Conservation (phyloP, 2,888 invertebrate species). For the Venusia cambrica region DNA sequence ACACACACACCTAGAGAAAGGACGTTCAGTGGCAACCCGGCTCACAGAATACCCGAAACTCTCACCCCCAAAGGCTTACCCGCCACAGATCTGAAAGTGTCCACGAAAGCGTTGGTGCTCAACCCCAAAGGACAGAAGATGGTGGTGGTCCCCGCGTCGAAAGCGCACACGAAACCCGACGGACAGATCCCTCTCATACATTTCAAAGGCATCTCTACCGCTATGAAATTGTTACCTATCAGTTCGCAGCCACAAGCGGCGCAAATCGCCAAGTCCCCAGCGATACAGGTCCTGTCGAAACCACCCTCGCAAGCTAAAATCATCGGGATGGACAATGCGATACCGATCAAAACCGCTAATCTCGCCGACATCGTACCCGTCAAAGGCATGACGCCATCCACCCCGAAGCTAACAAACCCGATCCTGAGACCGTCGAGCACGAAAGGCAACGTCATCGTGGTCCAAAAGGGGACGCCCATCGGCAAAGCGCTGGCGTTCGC, state of each 20-base stretch:
- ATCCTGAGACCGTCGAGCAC: slow-evolving; percentile 66
- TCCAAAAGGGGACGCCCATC: slow-evolving; percentile 79
- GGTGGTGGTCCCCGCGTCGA: slow-evolving; percentile 70
- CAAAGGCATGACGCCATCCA: slow-evolving; percentile 61
- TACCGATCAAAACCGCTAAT: slow-evolving; percentile 66
- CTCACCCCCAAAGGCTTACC: slow-evolving; percentile 72
- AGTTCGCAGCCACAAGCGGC: slow-evolving; percentile 53
- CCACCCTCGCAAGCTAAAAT: slow-evolving; percentile 55
- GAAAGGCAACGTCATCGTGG: slow-evolving; percentile 82
- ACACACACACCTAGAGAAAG: slow-evolving; percentile 50
- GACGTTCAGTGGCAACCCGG: slow-evolving; percentile 46
- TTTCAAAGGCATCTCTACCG: slow-evolving; percentile 68
- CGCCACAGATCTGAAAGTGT: slow-evolving; percentile 73
- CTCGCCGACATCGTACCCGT: slow-evolving; percentile 72
- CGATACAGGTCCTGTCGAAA: slow-evolving; percentile 59
- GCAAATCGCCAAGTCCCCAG: slow-evolving; percentile 47
- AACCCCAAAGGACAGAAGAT: slow-evolving; percentile 77
- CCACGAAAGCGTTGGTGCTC: slow-evolving; percentile 70
- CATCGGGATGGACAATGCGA: slow-evolving; percentile 40
- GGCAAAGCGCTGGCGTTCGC: slow-evolving; percentile 72
- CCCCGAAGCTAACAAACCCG: slow-evolving; percentile 67
- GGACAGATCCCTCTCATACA: slow-evolving; percentile 67
- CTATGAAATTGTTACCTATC: slow-evolving; percentile 73
- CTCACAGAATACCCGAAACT: slow-evolving; percentile 54
- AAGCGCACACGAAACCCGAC: slow-evolving; percentile 63